Percentiles rank a stretch among this genome's conserved stretches.
Evolutionary conservation across 2,113 vertebrate species (phyloP).

Genomic region (Tachysurus vachellii): DNA sequence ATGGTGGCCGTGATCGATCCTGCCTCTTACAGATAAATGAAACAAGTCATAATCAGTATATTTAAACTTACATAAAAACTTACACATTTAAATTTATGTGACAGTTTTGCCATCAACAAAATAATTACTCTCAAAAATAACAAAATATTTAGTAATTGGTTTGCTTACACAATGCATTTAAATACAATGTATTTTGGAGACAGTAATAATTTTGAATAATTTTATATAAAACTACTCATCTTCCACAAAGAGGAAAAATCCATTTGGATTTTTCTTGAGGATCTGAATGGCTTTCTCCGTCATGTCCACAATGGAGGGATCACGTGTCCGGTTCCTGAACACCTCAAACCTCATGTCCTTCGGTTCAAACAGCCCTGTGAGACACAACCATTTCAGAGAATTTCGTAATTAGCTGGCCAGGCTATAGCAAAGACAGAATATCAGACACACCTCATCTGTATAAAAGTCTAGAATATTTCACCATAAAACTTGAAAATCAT

Average conservation of each 20-base stretch:
- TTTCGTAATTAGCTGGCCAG: background rate
- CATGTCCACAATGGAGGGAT: slow-evolving; percentile 91
- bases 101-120: background rate
- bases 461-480: background rate
- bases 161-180: background rate
- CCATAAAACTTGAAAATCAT: background rate
- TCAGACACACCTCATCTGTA: background rate
- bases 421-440: background rate
- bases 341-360: slow-evolving; percentile 87
- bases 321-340: slow-evolving; percentile 70
- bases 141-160: background rate
- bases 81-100: background rate
- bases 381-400: background rate
- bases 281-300: slow-evolving; percentile 85
- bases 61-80: too few species aligned
- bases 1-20: slow-evolving; percentile 82
- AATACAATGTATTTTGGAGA: background rate
- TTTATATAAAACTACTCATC: slow-evolving; percentile 75
- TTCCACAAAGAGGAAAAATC: slow-evolving; percentile 95
- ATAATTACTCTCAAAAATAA: background rate
- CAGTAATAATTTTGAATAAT: background rate
- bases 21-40: slow-evolving; percentile 65
- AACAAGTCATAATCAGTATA: background rate
- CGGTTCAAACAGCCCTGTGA: slow-evolving; percentile 88
- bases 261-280: slow-evolving; percentile 84